Conservation (phyloP, 2,113 vertebrate genomes). For the Ia io region DNA sequence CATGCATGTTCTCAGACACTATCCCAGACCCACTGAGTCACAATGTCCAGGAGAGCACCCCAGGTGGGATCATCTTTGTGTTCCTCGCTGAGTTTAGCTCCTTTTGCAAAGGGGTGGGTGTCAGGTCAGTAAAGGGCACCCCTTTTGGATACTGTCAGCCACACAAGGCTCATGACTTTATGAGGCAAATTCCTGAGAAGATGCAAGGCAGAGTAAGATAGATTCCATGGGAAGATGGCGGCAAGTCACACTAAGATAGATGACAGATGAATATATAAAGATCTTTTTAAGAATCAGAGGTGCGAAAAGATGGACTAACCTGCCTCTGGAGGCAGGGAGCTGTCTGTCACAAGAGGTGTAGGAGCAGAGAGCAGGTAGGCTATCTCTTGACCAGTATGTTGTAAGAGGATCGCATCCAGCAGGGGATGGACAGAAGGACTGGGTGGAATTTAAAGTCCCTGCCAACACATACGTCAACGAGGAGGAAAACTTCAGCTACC, state of each 20-base stretch:
- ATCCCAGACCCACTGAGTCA: not conserved
- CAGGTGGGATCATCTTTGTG: no score
- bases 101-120: not conserved
- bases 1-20: not conserved
- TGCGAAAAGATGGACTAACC: not conserved
- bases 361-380: not conserved
- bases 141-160: not conserved
- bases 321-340: not conserved
- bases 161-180: not conserved
- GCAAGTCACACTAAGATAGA: not conserved
- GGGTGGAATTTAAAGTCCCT: not conserved
- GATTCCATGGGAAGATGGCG: not conserved
- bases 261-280: not conserved
- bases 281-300: not conserved
- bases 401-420: not conserved
- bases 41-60: not conserved
- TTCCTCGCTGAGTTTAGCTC: not conserved
- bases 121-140: not conserved
- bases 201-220: not conserved
- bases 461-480: not conserved
- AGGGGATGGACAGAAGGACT: not conserved
- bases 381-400: not conserved
- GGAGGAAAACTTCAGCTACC: not conserved
- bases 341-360: not conserved
- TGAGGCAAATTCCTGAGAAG: not conserved